These are phyloP conservation scores for Epirrhoe alternata DNA, from an alignment of 2,888 invertebrate genomes.

Conservation along the genomic window DNA sequence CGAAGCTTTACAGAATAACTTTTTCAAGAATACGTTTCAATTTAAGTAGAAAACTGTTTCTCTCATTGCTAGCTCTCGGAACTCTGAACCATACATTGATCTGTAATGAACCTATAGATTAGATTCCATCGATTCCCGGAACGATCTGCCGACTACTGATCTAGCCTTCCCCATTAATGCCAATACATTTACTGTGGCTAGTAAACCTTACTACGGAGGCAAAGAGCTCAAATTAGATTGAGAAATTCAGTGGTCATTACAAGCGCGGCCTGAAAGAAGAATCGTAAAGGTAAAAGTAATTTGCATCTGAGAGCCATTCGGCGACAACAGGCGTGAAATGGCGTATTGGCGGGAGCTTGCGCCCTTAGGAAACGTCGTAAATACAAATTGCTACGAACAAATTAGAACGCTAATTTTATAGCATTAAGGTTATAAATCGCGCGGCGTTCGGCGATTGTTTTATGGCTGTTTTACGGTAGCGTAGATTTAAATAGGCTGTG, in stretches of 20 bases:
- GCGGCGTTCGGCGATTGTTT: conserved; percentile 65
- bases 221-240: conserved; percentile 50
- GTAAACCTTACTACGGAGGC: neutral
- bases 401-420: conserved; percentile 80
- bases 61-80: conserved; percentile 12
- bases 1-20: too few relatives aligned
- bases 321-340: conserved; percentile 80
- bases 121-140: conserved; percentile 51
- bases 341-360: conserved; percentile 60
- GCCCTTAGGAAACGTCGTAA: conserved; percentile 66
- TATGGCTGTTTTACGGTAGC: conserved; percentile 75
- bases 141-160: conserved; percentile 44
- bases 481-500: conserved; percentile 50
- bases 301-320: conserved; percentile 67
- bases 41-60: conserved; percentile 11
- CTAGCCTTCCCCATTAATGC: conserved; percentile 47
- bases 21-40: neutral
- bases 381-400: conserved; percentile 72
- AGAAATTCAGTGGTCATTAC: conserved; percentile 51
- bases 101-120: conserved; percentile 43
- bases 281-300: conserved; percentile 80
- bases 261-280: conserved; percentile 56
- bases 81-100: conserved; percentile 34
- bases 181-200: conserved; percentile 23
- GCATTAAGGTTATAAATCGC: conserved; percentile 75